Conservation (phyloP, 53 echinoderm and acorn worm genomes). For the Henricia sp. region DNA sequence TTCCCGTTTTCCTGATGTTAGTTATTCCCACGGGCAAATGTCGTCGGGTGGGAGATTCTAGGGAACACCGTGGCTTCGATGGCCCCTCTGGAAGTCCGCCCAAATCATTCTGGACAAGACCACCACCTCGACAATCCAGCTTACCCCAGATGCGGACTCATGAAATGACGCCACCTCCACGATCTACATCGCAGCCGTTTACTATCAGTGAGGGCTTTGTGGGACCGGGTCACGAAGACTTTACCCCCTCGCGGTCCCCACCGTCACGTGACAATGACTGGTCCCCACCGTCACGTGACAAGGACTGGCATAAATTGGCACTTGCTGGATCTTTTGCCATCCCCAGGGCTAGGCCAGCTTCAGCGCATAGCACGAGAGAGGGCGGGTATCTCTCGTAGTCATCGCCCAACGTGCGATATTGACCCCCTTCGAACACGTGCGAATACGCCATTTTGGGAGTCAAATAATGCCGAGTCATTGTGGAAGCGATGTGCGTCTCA, state of each 20-base stretch:
- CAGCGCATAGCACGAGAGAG: neutral
- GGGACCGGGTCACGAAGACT: neutral
- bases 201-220: neutral
- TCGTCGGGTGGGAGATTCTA: neutral
- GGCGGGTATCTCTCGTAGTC: neutral
- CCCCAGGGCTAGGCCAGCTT: conserved; percentile 2
- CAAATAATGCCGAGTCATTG: no score
- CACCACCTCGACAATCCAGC: neutral
- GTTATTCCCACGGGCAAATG: neutral
- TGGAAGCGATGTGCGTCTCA: no score
- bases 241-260: neutral
- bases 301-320: neutral
- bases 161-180: neutral
- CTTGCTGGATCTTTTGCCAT: neutral
- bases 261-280: neutral
- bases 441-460: no score
- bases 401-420: no score
- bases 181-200: neutral
- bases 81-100: neutral
- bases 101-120: neutral
- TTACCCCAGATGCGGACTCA: no score
- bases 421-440: no score
- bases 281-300: neutral
- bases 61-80: neutral
- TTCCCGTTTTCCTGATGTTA: conserved; percentile 68